These are phyloP conservation scores for Ischnus inquisitorius DNA, from an alignment of 2,888 invertebrate species.

Conservation along the genomic window DNA sequence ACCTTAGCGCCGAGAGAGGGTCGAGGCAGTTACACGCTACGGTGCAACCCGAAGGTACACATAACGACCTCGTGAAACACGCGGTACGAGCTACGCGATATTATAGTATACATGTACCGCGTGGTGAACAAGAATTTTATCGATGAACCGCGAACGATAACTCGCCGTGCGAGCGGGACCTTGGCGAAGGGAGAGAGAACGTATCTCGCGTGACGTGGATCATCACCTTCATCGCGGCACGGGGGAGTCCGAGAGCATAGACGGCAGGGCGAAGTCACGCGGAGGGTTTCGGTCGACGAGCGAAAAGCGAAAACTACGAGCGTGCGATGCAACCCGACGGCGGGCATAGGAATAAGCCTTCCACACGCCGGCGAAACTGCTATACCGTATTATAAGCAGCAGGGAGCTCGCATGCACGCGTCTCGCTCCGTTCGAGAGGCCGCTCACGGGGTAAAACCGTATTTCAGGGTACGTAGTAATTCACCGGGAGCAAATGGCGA, in stretches of 20 bases:
- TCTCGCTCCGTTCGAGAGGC: constrained; percentile 4
- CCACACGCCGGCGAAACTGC: neutral
- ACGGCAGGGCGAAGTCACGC: constrained; percentile 42
- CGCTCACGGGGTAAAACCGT: constrained; percentile 38
- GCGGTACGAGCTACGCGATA: constrained; percentile 10
- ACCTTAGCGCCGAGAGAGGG: neutral
- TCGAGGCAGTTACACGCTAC: constrained; percentile 6
- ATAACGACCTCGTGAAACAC: constrained; percentile 36
- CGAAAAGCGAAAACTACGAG: constrained; percentile 16
- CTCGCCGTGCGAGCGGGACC: constrained; percentile 35
- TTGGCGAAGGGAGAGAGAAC: neutral
- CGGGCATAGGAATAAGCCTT: neutral
- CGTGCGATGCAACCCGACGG: neutral
- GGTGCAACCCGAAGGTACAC: constrained; percentile 15
- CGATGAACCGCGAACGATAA: constrained; percentile 60
- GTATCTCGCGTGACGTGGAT: constrained; percentile 51
- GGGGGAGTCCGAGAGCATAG: neutral
- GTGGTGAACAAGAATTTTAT: constrained; percentile 39
- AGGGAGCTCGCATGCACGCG: constrained; percentile 13
- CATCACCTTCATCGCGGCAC: neutral
- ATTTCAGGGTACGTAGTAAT: constrained; percentile 36
- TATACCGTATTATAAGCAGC: neutral
- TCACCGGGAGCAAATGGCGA: constrained; percentile 12
- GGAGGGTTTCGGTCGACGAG: constrained; percentile 27
- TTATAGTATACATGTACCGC: constrained; percentile 1